Evolutionary conservation across 2,113 vertebrate genomes (phyloP).

Genomic region (Caretta caretta): DNA sequence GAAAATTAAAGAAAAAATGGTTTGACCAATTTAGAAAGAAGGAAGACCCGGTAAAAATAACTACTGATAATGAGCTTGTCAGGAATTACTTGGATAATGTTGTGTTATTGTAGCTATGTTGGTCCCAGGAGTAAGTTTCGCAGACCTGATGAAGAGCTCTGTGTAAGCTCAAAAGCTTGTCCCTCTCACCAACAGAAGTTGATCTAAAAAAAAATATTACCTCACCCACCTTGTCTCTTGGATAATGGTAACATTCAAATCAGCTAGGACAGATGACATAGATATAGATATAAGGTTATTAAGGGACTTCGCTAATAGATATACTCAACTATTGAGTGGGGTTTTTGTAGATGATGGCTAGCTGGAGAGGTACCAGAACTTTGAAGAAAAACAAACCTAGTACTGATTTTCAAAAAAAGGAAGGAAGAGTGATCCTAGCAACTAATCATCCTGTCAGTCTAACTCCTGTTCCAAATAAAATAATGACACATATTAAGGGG

Average conservation of each 20-base stretch:
- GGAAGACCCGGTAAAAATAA: not conserved
- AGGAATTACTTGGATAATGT: not conserved
- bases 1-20: not conserved
- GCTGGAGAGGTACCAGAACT: not conserved
- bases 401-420: not conserved
- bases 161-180: not conserved
- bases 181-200: not conserved
- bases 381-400: not conserved
- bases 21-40: not conserved
- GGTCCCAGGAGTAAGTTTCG: not conserved
- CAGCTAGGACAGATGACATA: not conserved
- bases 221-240: not conserved
- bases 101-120: not conserved
- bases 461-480: not conserved
- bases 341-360: not conserved
- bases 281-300: not conserved
- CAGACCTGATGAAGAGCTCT: not conserved
- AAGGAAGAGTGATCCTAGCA: not conserved
- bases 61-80: not conserved
- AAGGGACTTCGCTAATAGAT: not conserved
- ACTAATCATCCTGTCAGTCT: not conserved
- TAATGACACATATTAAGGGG: not conserved
- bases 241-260: not conserved
- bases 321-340: not conserved
- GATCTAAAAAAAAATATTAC: not conserved